These are phyloP conservation scores for Notothenia rossii DNA, from an alignment of 2,113 vertebrate genomes.

Conservation along the genomic window DNA sequence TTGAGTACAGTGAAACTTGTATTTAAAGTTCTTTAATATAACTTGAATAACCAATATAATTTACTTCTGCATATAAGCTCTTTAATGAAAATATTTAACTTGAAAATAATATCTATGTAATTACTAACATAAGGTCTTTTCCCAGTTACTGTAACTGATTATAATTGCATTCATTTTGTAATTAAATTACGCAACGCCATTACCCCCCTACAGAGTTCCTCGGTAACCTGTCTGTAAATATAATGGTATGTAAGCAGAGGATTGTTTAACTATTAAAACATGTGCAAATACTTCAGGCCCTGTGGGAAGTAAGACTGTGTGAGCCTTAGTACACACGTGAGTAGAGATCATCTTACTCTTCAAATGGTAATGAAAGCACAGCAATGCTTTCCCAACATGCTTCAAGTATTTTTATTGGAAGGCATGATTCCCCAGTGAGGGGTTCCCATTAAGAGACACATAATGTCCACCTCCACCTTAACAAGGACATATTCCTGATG, in stretches of 20 bases:
- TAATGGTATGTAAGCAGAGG: not conserved
- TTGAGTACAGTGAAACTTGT: no score
- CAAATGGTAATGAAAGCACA: not conserved
- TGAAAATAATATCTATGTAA: no score
- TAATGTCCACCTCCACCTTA: slow-evolving; percentile 4
- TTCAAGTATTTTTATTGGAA: slow-evolving; percentile 31
- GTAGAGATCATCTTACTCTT: not conserved
- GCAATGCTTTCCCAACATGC: not conserved
- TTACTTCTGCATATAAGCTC: no score
- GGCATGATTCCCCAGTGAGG: slow-evolving; percentile 31
- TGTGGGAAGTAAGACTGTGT: not conserved
- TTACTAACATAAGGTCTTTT: no score
- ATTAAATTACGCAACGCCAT: no score
- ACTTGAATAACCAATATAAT: no score
- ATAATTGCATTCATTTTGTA: no score
- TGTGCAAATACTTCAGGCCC: not conserved
- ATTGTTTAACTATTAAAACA: slow-evolving; percentile 1
- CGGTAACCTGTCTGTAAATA: not conserved
- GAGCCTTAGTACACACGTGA: slow-evolving; percentile 1
- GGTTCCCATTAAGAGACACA: slow-evolving; percentile 29
- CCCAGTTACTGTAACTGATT: no score
- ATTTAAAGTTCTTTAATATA: no score
- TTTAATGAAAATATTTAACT: no score
- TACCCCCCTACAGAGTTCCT: no score
- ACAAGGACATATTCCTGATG: slow-evolving; percentile 45